Percentiles rank a stretch among this genome's conserved stretches.
Evolutionary conservation across 2,888 invertebrate species (phyloP).

Genomic region (Papilio elwesi): DNA sequence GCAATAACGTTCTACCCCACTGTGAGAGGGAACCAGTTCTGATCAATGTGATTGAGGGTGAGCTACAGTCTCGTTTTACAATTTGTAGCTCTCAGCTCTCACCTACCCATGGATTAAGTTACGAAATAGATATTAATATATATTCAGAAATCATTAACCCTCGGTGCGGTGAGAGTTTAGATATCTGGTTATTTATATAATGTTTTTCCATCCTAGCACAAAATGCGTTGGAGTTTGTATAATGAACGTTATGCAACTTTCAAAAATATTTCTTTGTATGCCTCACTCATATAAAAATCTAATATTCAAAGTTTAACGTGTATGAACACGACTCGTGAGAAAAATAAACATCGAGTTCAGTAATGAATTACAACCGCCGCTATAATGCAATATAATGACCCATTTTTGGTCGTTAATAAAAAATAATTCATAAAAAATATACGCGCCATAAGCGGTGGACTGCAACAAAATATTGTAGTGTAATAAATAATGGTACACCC

Average conservation of each 20-base stretch:
- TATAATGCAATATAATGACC: conserved; percentile 76
- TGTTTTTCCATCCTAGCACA: too few species aligned
- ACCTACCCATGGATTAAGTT: neutral
- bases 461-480: conserved; percentile 80
- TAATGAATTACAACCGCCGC: conserved; percentile 74
- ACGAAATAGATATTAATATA: neutral
- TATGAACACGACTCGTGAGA: conserved; percentile 67
- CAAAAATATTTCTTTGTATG: neutral
- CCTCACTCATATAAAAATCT: neutral
- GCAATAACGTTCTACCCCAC: conserved; percentile 2
- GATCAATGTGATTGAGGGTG: conserved; percentile 1
- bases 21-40: neutral
- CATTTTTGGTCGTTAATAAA: conserved; percentile 75
- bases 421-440: conserved; percentile 73
- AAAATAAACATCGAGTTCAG: conserved; percentile 69
- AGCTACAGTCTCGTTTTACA: neutral
- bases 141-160: too few species aligned
- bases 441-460: conserved; percentile 73
- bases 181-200: too few species aligned
- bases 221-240: too few species aligned
- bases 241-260: too few species aligned
- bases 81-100: conserved; percentile 1
- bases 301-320: neutral
- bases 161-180: too few species aligned
- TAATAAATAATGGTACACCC: conserved; percentile 83